Evolutionary conservation across 1,140 invertebrate genomes (phyloP), one percentile per base, ranked within the genome.

Genomic region (Eubasilissa regina): DNA sequence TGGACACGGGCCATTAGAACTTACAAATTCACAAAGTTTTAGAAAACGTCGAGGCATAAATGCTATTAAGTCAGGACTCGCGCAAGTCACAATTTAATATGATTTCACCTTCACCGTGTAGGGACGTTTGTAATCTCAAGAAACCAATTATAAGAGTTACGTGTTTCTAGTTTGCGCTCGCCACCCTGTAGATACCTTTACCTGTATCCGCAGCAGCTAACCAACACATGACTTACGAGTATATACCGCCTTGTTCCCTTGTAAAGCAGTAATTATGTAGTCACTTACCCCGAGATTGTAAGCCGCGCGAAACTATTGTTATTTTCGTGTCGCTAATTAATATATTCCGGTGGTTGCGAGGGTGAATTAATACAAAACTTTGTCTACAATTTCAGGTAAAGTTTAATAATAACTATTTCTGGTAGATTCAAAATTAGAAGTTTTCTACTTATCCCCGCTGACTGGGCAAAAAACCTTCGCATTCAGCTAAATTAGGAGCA

Each of bases 281-380:
- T 72, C 78, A 79, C 78, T 79, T 73, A 74, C 68, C 77, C 55
- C 53, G 55, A 35, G 55, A 75, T 35, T 44, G 53, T 15, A 43
- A 58, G 56, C 25, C 21, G 68, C 51, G 53, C 25, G 51, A n/a
- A 76, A 70, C 73, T 70, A 80, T 80, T 80, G 79, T 76, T 76
- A 80, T 80, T 80, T 80, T 80, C 79, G 43, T 77, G 79, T 80
- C 64, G 73, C 74, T 76, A 80, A 80, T 80, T 80, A 80, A 76
- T 76, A 56, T 75, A 45, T 66, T 48, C 60, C 3, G 44, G 73
- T 4, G 56, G 73, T 75, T 75, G 4, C 15, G 15, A 25, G 25
- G 19, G 72, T 53, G 47, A 13, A 72, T 51, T 72, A 72, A 64
- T 43, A 35, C 11, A 10, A 43, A 64, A 68, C 64, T 68, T 68